phyloP scores from a whole-genome alignment of 2,888 invertebrate genomes.

The Ctenicera cuprea region DNA sequence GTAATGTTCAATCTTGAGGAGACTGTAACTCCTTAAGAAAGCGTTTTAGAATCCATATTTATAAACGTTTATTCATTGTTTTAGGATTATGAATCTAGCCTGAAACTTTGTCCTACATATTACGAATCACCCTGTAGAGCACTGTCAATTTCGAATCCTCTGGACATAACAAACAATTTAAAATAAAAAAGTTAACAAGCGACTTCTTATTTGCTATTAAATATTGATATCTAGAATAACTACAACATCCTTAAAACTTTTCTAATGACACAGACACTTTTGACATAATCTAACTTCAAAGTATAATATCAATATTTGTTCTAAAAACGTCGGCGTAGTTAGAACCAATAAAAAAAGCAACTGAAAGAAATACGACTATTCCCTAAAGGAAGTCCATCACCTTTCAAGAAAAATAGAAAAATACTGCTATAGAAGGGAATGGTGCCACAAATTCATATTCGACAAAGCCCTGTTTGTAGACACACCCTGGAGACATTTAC shows the following conservation, averaged over 20 bases:
- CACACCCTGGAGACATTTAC: conserved; percentile 31
- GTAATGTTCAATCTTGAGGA: too few relatives aligned
- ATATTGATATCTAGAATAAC: too few relatives aligned
- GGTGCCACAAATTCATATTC: conserved; percentile 40
- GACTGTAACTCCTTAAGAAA: too few relatives aligned
- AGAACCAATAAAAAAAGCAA: conserved; percentile 10
- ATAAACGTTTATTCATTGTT: too few relatives aligned
- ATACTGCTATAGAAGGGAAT: conserved; percentile 27
- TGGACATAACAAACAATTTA: too few relatives aligned
- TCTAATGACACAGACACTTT: not conserved
- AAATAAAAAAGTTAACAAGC: too few relatives aligned
- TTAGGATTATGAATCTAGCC: too few relatives aligned
- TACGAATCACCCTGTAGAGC: too few relatives aligned
- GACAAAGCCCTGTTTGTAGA: conserved; percentile 33
- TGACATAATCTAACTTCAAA: not conserved
- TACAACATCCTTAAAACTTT: not conserved
- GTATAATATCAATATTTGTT: not conserved
- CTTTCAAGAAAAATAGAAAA: conserved; percentile 15
- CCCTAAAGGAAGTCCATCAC: conserved; percentile 30
- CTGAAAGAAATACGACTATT: conserved; percentile 11
- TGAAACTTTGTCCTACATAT: too few relatives aligned
- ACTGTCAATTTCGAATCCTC: too few relatives aligned
- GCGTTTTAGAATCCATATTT: too few relatives aligned
- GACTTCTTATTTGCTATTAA: too few relatives aligned
- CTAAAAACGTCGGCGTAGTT: not conserved